phyloP scores from a whole-genome alignment of 1,140 invertebrate species.

The Sycobia sp. region DNA sequence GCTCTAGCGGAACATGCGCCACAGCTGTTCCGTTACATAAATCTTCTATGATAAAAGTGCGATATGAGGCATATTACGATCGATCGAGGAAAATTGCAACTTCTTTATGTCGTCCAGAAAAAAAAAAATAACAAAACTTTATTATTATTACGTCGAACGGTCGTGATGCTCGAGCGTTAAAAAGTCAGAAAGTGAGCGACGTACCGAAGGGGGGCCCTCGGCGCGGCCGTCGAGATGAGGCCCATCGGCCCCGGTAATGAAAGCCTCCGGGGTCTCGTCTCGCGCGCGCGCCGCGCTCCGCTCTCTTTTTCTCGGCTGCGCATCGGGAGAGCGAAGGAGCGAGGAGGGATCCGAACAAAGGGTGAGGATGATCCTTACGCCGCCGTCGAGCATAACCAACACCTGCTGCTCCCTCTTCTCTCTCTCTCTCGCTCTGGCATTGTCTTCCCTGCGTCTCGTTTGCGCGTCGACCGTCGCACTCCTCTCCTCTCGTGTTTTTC shows the following conservation, averaged over 20 bases:
- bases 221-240: background rate
- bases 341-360: slow-evolving; percentile 17
- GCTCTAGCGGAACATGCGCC: too few relatives aligned
- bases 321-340: slow-evolving; percentile 29
- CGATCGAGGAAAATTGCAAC: too few relatives aligned
- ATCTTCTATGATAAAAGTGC: too few relatives aligned
- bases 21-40: too few relatives aligned
- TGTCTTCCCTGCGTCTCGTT: background rate
- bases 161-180: too few relatives aligned
- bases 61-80: too few relatives aligned
- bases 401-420: slow-evolving; percentile 54
- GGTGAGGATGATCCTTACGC: too few relatives aligned
- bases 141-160: too few relatives aligned
- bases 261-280: background rate
- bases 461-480: background rate
- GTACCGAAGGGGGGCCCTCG: background rate
- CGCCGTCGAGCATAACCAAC: slow-evolving; percentile 41
- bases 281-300: background rate
- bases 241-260: too few relatives aligned
- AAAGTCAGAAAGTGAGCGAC: background rate
- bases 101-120: too few relatives aligned
- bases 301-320: too few relatives aligned
- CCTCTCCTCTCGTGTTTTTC: background rate
- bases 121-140: too few relatives aligned
- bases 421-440: slow-evolving; percentile 33